Base-by-base conservation (phyloP, 2,797 vertebrate genomes). In the Anguilla pacifica region DNA sequence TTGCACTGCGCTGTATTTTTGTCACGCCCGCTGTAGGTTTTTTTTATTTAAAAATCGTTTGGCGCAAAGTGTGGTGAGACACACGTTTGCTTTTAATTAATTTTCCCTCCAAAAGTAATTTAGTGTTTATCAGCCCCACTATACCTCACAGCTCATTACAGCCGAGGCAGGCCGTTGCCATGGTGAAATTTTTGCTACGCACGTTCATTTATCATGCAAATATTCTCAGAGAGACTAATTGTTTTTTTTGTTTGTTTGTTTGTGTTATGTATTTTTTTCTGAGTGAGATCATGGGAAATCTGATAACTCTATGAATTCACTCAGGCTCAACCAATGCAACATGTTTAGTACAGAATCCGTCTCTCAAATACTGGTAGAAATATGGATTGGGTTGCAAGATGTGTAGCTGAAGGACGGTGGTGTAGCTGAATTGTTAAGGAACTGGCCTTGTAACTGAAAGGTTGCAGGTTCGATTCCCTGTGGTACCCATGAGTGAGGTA, bases 61-160 rank as follows among this genome's bases (percentile, higher is more conserved):
- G 39, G 7, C 10, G 74, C 39, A 9, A 79, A 17, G 74, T 15
- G 39, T 46, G 17, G 39, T 1, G n/a, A 43, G 39, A 46, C 15
- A 43, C 43, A 49, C 43, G 77, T 81, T 61, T 49, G 46, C 17
- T 81, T 81, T 81, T 81, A 81, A 81, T 81, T 81, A 49, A 81
- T 81, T 81, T 81, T 81, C 39, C 43, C 43, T n/a, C 43, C 6
- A 81, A 81, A 81, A 81, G 17, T 81, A 49, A 81, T 81, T 81
- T 81, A 49, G 43, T 49, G 77, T 81, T 81, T 81, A 79, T 79
- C 74, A 79, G 74, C 39, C 17, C 10, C 13, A 19, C 74, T 46
- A 3, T 46, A 11, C 19, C 77, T 43, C 39, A 81, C 77, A 81
- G 11, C 77, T 81, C 43, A 81, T 81, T 81, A 81, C 43, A 2